Conservation (phyloP, 2,113 vertebrate species). For the Pygoscelis antarcticus region DNA sequence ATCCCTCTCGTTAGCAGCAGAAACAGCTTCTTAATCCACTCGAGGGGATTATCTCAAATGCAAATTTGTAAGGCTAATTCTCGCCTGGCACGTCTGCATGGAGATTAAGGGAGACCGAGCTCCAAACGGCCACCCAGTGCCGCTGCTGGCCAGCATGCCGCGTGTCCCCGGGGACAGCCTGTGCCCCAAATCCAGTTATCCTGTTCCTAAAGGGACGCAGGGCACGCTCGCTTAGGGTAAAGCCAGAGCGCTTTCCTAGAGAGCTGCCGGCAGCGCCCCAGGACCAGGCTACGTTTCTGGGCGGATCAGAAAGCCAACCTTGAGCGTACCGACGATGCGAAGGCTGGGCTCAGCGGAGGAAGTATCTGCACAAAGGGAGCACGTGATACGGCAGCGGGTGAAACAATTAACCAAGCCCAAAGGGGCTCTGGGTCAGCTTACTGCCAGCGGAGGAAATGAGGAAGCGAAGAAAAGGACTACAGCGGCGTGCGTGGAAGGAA, state of each 20-base stretch:
- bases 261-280: background rate
- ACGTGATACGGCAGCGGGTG: too few relatives aligned
- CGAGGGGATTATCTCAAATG: background rate
- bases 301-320: background rate
- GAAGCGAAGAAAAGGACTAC: background rate
- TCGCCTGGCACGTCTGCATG: background rate
- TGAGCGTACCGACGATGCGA: accelerated
- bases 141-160: background rate
- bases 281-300: background rate
- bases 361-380: background rate
- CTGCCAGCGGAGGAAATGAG: background rate
- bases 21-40: background rate
- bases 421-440: background rate
- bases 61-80: background rate
- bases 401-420: background rate
- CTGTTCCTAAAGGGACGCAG: background rate
- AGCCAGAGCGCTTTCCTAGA: background rate
- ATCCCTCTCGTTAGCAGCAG: background rate
- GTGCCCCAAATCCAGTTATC: background rate
- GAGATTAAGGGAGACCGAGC: background rate
- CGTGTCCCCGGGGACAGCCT: background rate
- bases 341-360: background rate
- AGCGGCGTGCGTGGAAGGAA: accelerated
- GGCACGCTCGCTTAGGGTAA: background rate
- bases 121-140: too few relatives aligned